phyloP scores from a whole-genome alignment of 2,797 vertebrate species.

The Dendrocincla fuliginosa region DNA sequence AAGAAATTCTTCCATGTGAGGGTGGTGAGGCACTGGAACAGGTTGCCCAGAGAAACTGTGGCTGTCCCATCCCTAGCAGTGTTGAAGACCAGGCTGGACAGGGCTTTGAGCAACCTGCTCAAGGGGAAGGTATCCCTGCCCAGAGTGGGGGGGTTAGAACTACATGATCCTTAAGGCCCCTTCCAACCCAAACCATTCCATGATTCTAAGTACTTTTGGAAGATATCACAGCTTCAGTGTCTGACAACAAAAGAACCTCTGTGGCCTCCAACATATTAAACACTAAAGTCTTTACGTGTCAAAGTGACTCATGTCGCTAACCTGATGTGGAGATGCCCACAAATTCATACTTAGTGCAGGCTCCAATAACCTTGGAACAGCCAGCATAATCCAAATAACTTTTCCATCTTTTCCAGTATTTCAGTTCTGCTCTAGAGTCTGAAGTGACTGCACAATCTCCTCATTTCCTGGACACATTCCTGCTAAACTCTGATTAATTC shows the following conservation, averaged over 20 bases:
- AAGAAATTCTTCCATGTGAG: background rate
- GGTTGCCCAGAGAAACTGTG: background rate
- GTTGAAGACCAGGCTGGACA: fast-evolving
- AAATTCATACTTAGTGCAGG: background rate
- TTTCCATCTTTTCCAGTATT: background rate
- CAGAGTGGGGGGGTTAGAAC: background rate
- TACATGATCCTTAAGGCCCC: background rate
- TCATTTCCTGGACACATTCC: background rate
- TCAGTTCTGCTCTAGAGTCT: background rate
- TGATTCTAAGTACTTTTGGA: background rate
- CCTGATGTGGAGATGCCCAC: background rate
- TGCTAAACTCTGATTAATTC: background rate
- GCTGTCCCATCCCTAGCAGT: background rate
- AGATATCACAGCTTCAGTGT: background rate
- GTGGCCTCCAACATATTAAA: background rate
- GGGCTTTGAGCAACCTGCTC: fast-evolving
- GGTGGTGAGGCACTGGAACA: background rate
- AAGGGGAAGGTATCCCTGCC: background rate
- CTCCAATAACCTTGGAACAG: background rate
- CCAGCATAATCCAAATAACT: background rate
- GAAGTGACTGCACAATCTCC: background rate
- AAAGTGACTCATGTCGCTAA: background rate
- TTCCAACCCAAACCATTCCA: background rate
- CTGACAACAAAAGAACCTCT: background rate
- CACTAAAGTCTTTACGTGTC: background rate